Evolutionary conservation across 2,797 vertebrate species (phyloP), one percentile per base, ranked within the genome.

Genomic region (Cynopterus sphinx): DNA sequence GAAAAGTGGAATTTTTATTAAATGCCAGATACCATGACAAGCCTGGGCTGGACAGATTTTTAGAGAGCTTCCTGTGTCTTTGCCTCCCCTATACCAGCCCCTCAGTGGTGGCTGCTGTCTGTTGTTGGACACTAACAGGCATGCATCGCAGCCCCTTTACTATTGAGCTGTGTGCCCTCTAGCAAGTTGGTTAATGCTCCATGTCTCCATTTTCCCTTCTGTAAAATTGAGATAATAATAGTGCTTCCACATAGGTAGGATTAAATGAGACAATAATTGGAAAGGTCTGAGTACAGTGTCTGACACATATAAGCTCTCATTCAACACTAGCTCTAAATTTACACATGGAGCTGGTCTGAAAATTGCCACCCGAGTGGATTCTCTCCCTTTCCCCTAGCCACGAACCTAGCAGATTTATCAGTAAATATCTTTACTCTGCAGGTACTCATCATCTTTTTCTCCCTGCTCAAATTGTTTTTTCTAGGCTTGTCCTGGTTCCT

Each of bases 1-100:
- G 59, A 43, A 86, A 91, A 91, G 53, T 67, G 63, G 21, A 57
- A 61, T 79, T 96, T 93, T 90, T 74, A 71, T 95, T 87, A 90
- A 88, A 95, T 77, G 51, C 46, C 41, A 39, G 71, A 10, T 78
- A 12, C 9, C 9, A 10, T 78, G 9, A 17, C 4, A 59, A 65
- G 55, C 63, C 9, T 24, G 41, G 12, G 57, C 36, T 39, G 21
- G 28, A 6, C 39, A 61, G 53, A 9, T 70, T 17, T 83, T 75
- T 13, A 17, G 53, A 79, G 82, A 87, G 16, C 33, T 17, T n/a
- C 5, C n/a, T 63, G 39, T 84, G 46, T 43, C 51, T 70, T 33
- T 39, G 53, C 15, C 9, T 36, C 10, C n/a, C n/a, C 8, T 24
- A 39, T 33, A 12, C 24, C 1, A 22, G 31, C 61, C 71, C 49